phyloP scores from a whole-genome alignment of 2,113 vertebrate genomes.

The Petroica traversi region DNA sequence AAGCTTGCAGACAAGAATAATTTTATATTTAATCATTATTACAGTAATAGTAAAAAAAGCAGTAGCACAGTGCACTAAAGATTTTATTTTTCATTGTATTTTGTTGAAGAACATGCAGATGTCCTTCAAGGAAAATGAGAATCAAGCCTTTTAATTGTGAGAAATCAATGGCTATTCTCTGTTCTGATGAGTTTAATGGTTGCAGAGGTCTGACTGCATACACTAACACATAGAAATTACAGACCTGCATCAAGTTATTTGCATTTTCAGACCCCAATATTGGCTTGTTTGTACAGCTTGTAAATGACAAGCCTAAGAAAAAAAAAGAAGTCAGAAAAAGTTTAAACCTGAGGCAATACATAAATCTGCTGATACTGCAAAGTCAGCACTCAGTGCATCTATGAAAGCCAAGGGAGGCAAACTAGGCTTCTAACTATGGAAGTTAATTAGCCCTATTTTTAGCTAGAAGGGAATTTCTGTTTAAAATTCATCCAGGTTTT shows the following conservation, averaged over 20 bases:
- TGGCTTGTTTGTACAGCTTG: neutral
- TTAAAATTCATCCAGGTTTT: slow-evolving; percentile 7
- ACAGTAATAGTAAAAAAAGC: neutral
- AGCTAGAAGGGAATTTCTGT: slow-evolving; percentile 2
- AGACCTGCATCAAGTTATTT: neutral
- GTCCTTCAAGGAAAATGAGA: neutral
- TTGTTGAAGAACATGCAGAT: neutral
- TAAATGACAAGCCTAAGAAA: neutral
- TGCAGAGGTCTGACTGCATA: neutral
- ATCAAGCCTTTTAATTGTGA: neutral
- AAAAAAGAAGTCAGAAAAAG: neutral
- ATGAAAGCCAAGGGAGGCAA: neutral
- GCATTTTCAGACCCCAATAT: neutral
- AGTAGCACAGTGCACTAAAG: neutral
- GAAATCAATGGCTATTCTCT: neutral
- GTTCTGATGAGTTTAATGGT: neutral
- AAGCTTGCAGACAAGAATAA: neutral
- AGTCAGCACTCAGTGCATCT: neutral
- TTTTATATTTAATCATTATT: neutral
- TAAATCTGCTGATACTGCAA: slow-evolving; percentile 31
- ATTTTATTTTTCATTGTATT: neutral
- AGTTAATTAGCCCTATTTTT: slow-evolving; percentile 25
- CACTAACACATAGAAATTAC: neutral
- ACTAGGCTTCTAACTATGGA: neutral
- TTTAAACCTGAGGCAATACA: neutral